Conservation (phyloP, 2,888 invertebrate species). For the Tolmerus cingulatus region DNA sequence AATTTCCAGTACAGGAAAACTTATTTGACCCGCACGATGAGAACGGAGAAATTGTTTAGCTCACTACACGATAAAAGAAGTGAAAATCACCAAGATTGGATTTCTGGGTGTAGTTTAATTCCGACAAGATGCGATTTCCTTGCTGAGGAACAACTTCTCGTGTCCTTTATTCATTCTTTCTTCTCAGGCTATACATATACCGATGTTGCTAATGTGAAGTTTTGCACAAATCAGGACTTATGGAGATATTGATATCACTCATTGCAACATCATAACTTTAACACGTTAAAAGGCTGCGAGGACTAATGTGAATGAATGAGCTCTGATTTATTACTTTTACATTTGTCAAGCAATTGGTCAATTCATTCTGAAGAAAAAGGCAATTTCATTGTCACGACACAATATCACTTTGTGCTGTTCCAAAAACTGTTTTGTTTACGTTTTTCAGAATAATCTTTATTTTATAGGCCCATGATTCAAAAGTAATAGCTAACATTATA, state of each 20-base stretch:
- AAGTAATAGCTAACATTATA: background rate
- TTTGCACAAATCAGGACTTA: constrained; percentile 1
- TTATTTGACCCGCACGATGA: background rate
- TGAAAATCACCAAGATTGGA: background rate
- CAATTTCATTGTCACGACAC: background rate
- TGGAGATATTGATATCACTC: background rate
- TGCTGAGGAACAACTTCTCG: background rate
- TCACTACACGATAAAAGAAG: background rate
- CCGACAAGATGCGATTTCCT: background rate
- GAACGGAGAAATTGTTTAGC: background rate
- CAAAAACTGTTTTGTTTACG: background rate
- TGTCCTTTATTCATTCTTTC: background rate
- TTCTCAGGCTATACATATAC: background rate
- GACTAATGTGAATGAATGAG: background rate
- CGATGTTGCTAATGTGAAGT: background rate
- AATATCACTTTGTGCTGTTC: background rate
- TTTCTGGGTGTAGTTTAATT: background rate
- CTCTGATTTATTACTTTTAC: background rate
- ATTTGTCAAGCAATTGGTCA: background rate
- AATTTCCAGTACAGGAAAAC: background rate
- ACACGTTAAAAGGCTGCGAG: background rate
- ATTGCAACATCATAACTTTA: background rate
- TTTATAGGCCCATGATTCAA: background rate
- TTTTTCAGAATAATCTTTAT: background rate
- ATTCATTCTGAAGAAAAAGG: background rate